phyloP scores from a whole-genome alignment of 2,888 invertebrate species.

The Latheticus oryzae region DNA sequence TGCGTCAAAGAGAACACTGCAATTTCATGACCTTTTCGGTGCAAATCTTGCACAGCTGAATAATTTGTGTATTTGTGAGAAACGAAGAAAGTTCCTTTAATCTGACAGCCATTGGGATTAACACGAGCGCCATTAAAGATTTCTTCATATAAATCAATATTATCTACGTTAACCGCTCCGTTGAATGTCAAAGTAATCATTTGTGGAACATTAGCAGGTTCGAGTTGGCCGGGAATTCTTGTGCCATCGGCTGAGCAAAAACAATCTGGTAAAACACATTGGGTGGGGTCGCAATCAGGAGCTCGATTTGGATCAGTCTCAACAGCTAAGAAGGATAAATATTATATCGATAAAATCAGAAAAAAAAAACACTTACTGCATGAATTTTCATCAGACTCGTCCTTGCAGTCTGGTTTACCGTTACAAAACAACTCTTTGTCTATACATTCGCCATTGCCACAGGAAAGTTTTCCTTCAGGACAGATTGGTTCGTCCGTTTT shows the following conservation, averaged over 20 bases:
- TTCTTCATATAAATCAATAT: constrained; percentile 91
- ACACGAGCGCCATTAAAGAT: constrained; percentile 86
- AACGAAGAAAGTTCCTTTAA: constrained; percentile 91
- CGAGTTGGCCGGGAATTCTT: constrained; percentile 85
- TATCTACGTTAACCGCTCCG: constrained; percentile 92
- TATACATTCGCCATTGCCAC: constrained; percentile 92
- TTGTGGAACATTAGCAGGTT: constrained; percentile 88
- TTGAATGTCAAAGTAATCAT: constrained; percentile 95
- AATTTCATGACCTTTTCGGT: constrained; percentile 91
- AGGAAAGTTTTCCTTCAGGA: constrained; percentile 89
- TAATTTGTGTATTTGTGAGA: constrained; percentile 94
- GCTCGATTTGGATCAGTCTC: constrained; percentile 92
- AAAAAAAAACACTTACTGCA: constrained; percentile 91
- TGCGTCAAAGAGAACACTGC: constrained; percentile 92
- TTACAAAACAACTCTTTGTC: constrained; percentile 94
- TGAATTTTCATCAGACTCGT: constrained; percentile 95
- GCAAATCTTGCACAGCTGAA: constrained; percentile 88
- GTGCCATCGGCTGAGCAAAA: constrained; percentile 95
- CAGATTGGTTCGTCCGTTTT: constrained; percentile 95
- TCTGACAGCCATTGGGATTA: constrained; percentile 90
- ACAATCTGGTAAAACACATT: constrained; percentile 90
- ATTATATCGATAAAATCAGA: constrained; percentile 13
- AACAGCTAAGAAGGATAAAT: constrained; percentile 72
- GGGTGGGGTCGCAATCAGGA: constrained; percentile 90
- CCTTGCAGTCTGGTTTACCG: constrained; percentile 91